Evolutionary conservation across 1,140 invertebrate genomes (phyloP).

Genomic region (Thaumatotibia leucotreta): DNA sequence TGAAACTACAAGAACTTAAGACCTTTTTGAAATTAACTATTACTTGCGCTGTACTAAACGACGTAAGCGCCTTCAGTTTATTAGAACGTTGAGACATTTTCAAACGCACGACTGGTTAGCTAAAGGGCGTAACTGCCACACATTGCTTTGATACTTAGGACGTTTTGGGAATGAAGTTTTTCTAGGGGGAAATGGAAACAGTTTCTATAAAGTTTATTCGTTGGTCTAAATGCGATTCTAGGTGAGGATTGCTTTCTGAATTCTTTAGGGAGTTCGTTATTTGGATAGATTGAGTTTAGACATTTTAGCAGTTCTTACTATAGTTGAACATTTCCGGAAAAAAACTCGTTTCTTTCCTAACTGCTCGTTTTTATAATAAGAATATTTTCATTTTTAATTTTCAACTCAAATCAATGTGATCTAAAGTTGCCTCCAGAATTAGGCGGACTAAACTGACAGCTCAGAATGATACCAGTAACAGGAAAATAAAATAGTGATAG

Average conservation of each 20-base stretch:
- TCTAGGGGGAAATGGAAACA: background rate
- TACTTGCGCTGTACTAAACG: background rate
- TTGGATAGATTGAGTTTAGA: background rate
- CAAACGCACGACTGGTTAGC: background rate
- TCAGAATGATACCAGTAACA: too few species aligned
- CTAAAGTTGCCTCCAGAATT: too few species aligned
- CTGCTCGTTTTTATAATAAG: too few species aligned
- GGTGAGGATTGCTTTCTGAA: background rate
- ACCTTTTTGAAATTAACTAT: too few species aligned
- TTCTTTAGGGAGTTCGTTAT: background rate
- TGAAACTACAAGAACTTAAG: too few species aligned
- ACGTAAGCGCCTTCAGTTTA: background rate
- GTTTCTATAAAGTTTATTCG: background rate
- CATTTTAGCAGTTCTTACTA: too few species aligned
- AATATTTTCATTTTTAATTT: too few species aligned
- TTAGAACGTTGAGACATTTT: background rate
- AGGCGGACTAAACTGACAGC: too few species aligned
- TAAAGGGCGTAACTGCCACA: background rate
- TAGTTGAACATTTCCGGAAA: too few species aligned
- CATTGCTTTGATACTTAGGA: background rate
- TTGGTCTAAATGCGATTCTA: background rate
- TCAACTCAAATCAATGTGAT: too few species aligned
- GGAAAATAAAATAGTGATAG: too few species aligned
- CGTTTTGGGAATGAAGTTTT: background rate
- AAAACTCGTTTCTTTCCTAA: too few species aligned